Percentiles rank a stretch among this genome's conserved stretches.
phyloP scores from a whole-genome alignment of 2,888 invertebrate species.

The Ectemnius lituratus region DNA sequence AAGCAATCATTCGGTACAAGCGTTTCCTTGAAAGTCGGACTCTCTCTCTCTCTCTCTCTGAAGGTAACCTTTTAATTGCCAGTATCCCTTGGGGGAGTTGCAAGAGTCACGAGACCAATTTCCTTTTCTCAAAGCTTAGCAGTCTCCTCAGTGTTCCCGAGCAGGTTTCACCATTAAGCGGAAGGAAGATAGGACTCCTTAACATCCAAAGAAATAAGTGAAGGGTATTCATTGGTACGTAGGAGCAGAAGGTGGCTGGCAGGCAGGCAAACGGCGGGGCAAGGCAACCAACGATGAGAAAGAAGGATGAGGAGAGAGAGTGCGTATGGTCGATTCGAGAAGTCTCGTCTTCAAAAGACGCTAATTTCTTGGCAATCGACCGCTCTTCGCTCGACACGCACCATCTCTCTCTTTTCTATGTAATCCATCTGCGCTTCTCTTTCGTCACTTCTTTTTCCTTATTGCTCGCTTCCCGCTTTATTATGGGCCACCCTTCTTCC shows the following conservation, averaged over 20 bases:
- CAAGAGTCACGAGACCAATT: conserved; percentile 16
- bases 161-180: conserved; percentile 8
- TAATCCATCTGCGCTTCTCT: conserved; percentile 8
- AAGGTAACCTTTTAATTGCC: conserved; percentile 45
- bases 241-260: background rate
- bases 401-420: conserved; percentile 4
- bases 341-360: conserved; percentile 40
- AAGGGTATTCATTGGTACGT: background rate
- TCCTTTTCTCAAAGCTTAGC: conserved; percentile 13
- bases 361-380: conserved; percentile 61
- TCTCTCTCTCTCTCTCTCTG: background rate
- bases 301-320: too few species aligned
- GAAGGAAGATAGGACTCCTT: background rate
- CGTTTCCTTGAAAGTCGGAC: background rate
- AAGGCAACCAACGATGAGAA: background rate
- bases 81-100: conserved; percentile 25
- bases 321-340: conserved; percentile 7
- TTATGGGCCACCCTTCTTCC: too few species aligned
- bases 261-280: background rate
- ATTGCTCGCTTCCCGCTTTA: conserved; percentile 2
- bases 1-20: too few species aligned
- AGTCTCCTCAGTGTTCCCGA: background rate
- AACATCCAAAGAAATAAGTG: background rate
- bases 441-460: conserved; percentile 24
- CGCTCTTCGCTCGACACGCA: too few species aligned